Percentiles rank a stretch among this genome's conserved stretches.
phyloP scores from a whole-genome alignment of 2,797 vertebrate species.

The Discoglossus pictus region DNA sequence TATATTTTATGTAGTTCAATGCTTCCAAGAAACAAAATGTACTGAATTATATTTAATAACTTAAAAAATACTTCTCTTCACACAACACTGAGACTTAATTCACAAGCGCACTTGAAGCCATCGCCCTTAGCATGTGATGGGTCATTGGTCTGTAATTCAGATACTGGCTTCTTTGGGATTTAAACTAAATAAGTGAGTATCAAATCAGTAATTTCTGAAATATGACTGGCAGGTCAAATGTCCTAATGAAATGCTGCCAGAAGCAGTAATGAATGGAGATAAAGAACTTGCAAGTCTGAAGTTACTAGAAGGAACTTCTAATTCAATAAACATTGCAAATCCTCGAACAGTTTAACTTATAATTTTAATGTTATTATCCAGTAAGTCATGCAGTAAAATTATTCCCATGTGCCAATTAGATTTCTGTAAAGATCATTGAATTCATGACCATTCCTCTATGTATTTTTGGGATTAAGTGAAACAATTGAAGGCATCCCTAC shows the following conservation, averaged over 20 bases:
- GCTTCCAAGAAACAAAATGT: constrained; percentile 70
- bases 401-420: constrained; percentile 63
- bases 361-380: constrained; percentile 69
- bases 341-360: constrained; percentile 67
- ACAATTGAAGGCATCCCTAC: constrained; percentile 45
- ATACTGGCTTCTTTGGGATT: constrained; percentile 67
- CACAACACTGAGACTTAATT: constrained; percentile 72
- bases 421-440: constrained; percentile 66
- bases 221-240: constrained; percentile 76
- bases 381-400: constrained; percentile 70
- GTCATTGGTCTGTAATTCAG: constrained; percentile 78
- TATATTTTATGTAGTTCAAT: constrained; percentile 53
- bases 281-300: constrained; percentile 61
- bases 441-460: constrained; percentile 56
- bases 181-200: constrained; percentile 72
- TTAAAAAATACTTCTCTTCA: constrained; percentile 75
- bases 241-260: constrained; percentile 71
- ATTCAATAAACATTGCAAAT: constrained; percentile 68
- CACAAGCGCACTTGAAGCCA: constrained; percentile 73
- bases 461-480: constrained; percentile 55
- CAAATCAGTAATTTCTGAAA: constrained; percentile 74
- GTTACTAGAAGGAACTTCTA: constrained; percentile 73
- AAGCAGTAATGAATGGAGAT: constrained; percentile 65
- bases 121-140: constrained; percentile 76
- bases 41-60: constrained; percentile 74